phyloP scores from a whole-genome alignment of 2,113 vertebrate genomes.

The Labrus mixtus region DNA sequence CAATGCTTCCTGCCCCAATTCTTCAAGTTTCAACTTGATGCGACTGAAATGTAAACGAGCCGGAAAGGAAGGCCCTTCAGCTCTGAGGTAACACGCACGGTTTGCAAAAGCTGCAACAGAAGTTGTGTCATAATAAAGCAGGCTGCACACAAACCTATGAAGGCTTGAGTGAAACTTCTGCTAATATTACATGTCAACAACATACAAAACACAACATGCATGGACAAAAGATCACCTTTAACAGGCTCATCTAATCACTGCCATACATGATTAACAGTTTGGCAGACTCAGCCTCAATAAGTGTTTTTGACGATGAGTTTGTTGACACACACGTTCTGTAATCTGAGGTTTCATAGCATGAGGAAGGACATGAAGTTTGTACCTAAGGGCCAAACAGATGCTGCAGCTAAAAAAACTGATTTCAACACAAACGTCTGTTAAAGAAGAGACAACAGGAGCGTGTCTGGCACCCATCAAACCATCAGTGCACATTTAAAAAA shows the following conservation, averaged over 20 bases:
- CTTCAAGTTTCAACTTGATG: no score
- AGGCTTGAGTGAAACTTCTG: background rate
- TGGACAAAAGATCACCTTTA: background rate
- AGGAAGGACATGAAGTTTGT: no score
- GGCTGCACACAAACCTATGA: background rate
- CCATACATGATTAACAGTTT: background rate
- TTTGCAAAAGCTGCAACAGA: background rate
- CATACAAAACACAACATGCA: background rate
- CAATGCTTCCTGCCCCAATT: background rate
- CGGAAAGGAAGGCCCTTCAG: background rate
- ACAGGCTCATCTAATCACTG: background rate
- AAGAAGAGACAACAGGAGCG: no score
- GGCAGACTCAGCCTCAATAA: background rate
- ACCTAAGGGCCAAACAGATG: no score
- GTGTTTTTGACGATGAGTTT: no score
- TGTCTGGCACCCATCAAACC: no score
- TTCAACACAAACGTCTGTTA: no score
- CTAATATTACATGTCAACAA: background rate
- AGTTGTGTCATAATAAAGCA: background rate
- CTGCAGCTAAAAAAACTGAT: no score
- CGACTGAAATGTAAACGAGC: background rate
- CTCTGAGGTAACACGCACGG: constrained; percentile 3
- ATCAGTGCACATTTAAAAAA: no score
- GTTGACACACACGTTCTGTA: no score
- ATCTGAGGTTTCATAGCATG: no score